Conservation (phyloP, 2,888 invertebrate genomes). For the Caenorhabditis imperialis region DNA sequence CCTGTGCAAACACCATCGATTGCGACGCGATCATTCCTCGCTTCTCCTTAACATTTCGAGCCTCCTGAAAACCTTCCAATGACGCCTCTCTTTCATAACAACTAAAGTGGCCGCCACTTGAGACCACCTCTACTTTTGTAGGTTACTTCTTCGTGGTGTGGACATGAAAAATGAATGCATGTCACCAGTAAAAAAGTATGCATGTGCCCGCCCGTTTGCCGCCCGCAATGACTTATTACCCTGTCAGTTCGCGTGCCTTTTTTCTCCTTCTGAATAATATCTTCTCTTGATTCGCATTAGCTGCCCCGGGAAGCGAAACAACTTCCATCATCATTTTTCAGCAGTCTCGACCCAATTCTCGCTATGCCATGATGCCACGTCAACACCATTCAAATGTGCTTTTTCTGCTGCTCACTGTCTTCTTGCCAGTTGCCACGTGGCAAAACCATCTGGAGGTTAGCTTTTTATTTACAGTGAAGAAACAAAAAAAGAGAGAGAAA, state of each 20-base stretch:
- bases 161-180: conserved; percentile 51
- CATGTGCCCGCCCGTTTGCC: conserved; percentile 34
- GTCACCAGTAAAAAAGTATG: conserved; percentile 49
- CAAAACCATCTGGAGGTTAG: conserved; percentile 40
- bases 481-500: conserved; percentile 9
- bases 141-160: conserved; percentile 31
- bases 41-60: conserved; percentile 22
- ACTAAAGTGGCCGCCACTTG: too few species aligned
- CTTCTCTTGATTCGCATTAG: conserved; percentile 45
- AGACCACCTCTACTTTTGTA: conserved; percentile 19
- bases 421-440: conserved; percentile 29
- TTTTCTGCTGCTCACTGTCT: not conserved
- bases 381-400: not conserved
- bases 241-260: conserved; percentile 40
- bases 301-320: too few species aligned
- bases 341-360: conserved; percentile 1
- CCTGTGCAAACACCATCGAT: conserved; percentile 46
- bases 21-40: conserved; percentile 15
- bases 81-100: too few species aligned
- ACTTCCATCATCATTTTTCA: conserved; percentile 1
- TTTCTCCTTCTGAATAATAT: not conserved
- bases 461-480: conserved; percentile 3
- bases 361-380: conserved; percentile 35
- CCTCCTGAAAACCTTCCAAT: conserved; percentile 18
- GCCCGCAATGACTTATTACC: conserved; percentile 42